A percentile compares a stretch with the other conserved stretches of the same genome.
Evolutionary conservation across 2,113 vertebrate genomes (phyloP).

Genomic region (Cynopterus brachyotis): DNA sequence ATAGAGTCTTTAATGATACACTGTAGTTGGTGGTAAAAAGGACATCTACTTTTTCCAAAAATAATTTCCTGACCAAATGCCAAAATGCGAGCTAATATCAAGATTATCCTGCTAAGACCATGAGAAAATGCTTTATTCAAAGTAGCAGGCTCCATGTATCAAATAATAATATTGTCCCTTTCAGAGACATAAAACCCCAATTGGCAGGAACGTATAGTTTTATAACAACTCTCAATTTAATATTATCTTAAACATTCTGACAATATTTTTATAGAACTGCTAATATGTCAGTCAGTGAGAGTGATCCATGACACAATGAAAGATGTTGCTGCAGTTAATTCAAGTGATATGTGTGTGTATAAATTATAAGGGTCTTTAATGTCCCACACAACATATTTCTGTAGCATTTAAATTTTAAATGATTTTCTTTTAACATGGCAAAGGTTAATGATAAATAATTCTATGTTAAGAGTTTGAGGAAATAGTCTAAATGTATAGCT

Average conservation of each 20-base stretch:
- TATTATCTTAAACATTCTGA: background rate
- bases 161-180: background rate
- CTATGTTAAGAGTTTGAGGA: background rate
- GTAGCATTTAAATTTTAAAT: constrained; percentile 17
- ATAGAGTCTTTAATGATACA: background rate
- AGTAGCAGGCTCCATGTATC: background rate
- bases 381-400: background rate
- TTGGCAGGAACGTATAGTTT: background rate
- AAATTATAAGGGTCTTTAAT: background rate
- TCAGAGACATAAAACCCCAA: constrained; percentile 9
- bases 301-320: background rate
- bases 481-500: background rate
- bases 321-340: constrained; percentile 27
- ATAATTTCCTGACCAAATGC: constrained; percentile 10
- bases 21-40: background rate
- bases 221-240: background rate
- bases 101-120: constrained; percentile 8
- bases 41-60: constrained; percentile 11
- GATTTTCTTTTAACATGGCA: background rate
- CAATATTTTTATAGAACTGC: constrained; percentile 12
- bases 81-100: constrained; percentile 14
- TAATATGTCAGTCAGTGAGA: background rate
- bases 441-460: constrained; percentile 23
- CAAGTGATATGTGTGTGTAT: background rate
- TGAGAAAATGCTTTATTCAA: constrained; percentile 51